Conservation (phyloP, 2,113 vertebrate genomes). For the Elanus axillaris region DNA sequence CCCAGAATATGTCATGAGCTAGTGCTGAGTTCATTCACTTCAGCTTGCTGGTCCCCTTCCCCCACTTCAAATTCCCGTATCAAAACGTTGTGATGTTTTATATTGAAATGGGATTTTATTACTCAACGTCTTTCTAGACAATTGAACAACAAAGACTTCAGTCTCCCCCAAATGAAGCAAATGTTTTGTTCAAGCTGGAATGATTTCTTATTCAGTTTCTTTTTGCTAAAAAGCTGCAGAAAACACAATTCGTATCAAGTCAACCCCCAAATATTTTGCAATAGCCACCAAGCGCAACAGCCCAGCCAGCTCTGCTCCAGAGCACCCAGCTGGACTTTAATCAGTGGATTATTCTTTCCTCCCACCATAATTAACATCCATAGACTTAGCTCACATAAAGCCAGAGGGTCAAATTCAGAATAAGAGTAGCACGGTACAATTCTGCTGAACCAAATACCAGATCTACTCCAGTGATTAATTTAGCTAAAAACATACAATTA, state of each 20-base stretch:
- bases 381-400: neutral
- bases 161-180: neutral
- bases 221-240: neutral
- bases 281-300: neutral
- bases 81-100: neutral
- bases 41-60: neutral
- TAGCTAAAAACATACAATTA: neutral
- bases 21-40: neutral
- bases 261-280: neutral
- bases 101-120: neutral
- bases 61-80: neutral
- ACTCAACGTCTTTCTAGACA: neutral
- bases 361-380: neutral
- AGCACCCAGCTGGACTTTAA: neutral
- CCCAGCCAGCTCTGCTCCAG: neutral
- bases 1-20: rapidly evolving
- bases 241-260: neutral
- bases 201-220: rapidly evolving
- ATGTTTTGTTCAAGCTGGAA: neutral
- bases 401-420: neutral
- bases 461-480: neutral
- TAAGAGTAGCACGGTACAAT: neutral
- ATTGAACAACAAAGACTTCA: neutral
- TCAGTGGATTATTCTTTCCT: neutral
- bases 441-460: neutral